Evolutionary conservation across 2,888 invertebrate genomes (phyloP), one percentile per base, ranked within the genome.

Genomic region (Temnothorax ravouxi): DNA sequence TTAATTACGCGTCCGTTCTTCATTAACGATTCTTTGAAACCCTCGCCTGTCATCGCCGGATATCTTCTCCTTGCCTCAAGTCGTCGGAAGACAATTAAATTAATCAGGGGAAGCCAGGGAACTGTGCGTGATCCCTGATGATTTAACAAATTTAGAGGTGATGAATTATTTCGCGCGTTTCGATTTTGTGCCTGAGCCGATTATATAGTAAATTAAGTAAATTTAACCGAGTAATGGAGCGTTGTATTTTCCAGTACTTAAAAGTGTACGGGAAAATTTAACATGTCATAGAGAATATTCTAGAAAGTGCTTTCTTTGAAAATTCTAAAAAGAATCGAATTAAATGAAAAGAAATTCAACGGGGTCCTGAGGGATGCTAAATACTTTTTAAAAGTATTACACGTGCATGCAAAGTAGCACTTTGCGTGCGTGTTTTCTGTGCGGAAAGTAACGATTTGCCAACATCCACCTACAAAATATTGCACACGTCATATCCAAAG

Each of bases 51-150:
- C 52, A 41, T 76, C 66, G n/a, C 38, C 38, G 38, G 25, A 76
- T 52, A 38, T 52, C 50, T 76, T 76, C 52, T 64, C 52, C 21
- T 25, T 38, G 21, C 50, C 52, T 38, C 64, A 25, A 41, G 29
- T 64, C 75, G 47, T 18, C 38, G 52, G 64, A 64, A 76, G 38
- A 52, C 52, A 52, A 76, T 76, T 76, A 64, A 76, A 76, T 64
- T 52, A 76, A 76, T 76, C 50, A 38, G 11, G 13, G 18, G 8
- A 76, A 76, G 52, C 52, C 25, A 38, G 76, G 18, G 18, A 52
- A 52, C 34, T 38, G 66, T 25, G 66, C 38, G 52, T 64, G 47
- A 64, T 50, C 50, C 34, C 9, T 18, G 25, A 62, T 76, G 21
- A 13, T 64, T 76, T 13, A 64, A 76, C 47, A 64, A 59, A 59